Base-by-base conservation (phyloP, 1,140 invertebrate genomes). In the Drosophila serrata region DNA sequence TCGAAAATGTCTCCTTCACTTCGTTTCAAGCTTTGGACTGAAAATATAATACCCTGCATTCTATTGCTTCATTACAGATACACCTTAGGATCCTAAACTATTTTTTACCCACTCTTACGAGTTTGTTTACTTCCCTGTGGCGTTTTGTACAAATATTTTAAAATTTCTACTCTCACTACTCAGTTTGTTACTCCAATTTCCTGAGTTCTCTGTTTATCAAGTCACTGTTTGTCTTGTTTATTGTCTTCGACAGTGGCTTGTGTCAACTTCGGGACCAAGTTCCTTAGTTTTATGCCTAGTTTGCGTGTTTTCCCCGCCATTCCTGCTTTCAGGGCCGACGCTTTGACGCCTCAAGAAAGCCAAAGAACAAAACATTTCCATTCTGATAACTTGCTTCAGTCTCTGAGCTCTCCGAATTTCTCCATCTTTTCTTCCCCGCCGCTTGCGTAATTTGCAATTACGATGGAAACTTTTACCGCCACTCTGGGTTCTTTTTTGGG, bases 361-460 rank as follows among this genome's bases (percentile, higher is more conserved):
- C 69, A 40, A 33, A 42, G 24, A 24, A n/a, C n/a, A 24, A 24
- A 76, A 69, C 65, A 82, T 86, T 82, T 78, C 61, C 72, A 88
- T 77, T 87, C 69, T 77, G 72, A 81, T 84, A 88, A 64, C 85
- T 70, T 59, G 63, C 35, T 35, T 64, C 13, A 62, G 61, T 72
- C 57, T 64, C 13, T 17, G 48, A 31, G 31, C 11, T 42, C 31
- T 37, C 13, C 31, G 1, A 37, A 31, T 39, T 24, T 15, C 35
- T 22, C n/a, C 29, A 15, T 49, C n/a, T 29, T 19, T 19, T n/a
- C n/a, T n/a, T n/a, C n/a, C 11, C 29, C 35, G 3, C 29, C 15
- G 51, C 77, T 85, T 69, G 81, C 82, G 81, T 80, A 81, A 85
- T 85, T 85, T 74, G 67, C 81, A 88, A 87, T 88, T 87, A 82